A percentile compares a stretch with the other conserved stretches of the same genome.
Conservation (phyloP, 2,113 vertebrate species). For the Grantiella picta region DNA sequence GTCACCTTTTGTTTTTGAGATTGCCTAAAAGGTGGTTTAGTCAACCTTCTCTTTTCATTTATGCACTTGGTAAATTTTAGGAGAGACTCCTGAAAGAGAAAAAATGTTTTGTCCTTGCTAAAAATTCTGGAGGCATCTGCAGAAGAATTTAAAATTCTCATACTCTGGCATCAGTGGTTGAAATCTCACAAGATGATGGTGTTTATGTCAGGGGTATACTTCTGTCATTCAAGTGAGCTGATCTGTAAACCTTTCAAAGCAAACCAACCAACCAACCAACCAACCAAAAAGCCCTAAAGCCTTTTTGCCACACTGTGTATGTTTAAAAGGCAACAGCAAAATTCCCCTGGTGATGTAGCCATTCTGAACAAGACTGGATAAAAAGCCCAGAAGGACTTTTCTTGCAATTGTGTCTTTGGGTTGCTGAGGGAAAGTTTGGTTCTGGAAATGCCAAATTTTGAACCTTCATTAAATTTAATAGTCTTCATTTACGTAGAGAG, state of each 20-base stretch:
- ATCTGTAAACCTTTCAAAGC: not conserved
- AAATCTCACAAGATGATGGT: not conserved
- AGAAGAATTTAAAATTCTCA: not conserved
- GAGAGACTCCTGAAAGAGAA: not conserved
- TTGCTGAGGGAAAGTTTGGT: not conserved
- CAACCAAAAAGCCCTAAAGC: not conserved
- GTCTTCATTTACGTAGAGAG: not conserved
- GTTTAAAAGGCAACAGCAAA: not conserved
- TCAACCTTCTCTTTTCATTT: not conserved
- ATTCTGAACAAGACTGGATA: not conserved
- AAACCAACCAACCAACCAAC: not conserved
- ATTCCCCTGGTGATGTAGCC: not conserved
- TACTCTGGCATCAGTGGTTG: fast-evolving
- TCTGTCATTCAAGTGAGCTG: not conserved
- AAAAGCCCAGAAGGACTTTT: not conserved
- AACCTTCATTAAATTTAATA: not conserved
- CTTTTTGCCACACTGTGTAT: not conserved
- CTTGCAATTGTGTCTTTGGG: not conserved
- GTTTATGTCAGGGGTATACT: not conserved
- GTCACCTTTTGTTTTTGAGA: not conserved
- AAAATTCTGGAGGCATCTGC: not conserved
- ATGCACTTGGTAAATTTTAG: not conserved
- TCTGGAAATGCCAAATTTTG: not conserved
- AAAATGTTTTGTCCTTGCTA: not conserved
- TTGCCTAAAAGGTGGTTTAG: not conserved